Conservation (phyloP, 2,888 invertebrate genomes). For the Mythimna albipuncta region DNA sequence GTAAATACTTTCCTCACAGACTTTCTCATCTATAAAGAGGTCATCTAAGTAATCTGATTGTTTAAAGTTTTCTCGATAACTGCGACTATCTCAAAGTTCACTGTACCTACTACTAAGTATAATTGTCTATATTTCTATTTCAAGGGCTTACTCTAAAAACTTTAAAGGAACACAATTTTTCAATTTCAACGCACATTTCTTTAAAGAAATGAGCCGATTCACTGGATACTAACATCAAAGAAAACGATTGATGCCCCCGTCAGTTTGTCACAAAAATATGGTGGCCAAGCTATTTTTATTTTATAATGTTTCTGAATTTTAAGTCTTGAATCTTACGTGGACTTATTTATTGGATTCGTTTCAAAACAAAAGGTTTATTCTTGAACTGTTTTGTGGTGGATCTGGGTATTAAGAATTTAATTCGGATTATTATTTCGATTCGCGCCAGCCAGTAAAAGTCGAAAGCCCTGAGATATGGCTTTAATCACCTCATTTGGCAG, state of each 20-base stretch:
- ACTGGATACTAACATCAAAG: slow-evolving; percentile 77
- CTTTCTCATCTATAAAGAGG: neutral
- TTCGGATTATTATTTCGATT: slow-evolving; percentile 23
- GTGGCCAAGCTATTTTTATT: slow-evolving; percentile 49
- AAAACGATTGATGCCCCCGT: slow-evolving; percentile 73
- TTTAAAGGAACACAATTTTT: slow-evolving; percentile 47
- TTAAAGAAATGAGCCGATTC: slow-evolving; percentile 63
- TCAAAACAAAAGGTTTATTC: slow-evolving; percentile 60
- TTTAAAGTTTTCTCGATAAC: neutral
- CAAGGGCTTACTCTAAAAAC: slow-evolving; percentile 23
- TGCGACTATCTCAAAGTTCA: neutral
- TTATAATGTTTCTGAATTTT: slow-evolving; percentile 28
- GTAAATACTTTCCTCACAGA: neutral
- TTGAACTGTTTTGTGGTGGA: slow-evolving; percentile 17
- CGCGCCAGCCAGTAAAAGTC: slow-evolving; percentile 13
- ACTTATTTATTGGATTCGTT: slow-evolving; percentile 40
- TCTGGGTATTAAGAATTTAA: slow-evolving; percentile 15
- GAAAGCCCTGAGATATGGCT: slow-evolving; percentile 2
- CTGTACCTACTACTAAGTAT: neutral
- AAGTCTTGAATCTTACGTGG: slow-evolving; percentile 34
- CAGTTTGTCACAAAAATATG: slow-evolving; percentile 70
- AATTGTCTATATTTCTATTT: neutral
- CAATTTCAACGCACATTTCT: slow-evolving; percentile 52
- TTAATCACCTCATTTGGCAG: slow-evolving; percentile 47
- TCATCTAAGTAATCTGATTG: neutral